Evolutionary conservation across 2,113 vertebrate genomes (phyloP).

Genomic region (Rhynchomys soricoides): DNA sequence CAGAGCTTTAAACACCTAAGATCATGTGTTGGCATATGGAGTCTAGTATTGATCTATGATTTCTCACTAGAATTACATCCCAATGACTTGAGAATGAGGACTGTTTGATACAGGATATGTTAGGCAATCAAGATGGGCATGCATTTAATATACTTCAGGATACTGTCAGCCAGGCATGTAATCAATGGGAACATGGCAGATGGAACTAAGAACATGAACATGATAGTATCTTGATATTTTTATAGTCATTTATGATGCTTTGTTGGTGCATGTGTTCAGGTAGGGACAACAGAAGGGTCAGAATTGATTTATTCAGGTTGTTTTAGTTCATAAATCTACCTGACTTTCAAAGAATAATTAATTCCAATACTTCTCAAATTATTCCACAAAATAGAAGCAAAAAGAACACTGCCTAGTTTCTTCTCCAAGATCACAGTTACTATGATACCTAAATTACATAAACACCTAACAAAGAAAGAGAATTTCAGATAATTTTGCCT

Average conservation of each 20-base stretch:
- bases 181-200: neutral
- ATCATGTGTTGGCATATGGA: neutral
- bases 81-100: neutral
- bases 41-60: too few relatives aligned
- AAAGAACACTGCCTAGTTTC: neutral
- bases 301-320: neutral
- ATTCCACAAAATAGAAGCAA: neutral
- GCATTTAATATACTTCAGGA: neutral
- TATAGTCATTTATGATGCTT: neutral
- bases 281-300: neutral
- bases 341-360: neutral
- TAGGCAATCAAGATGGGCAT: too few relatives aligned
- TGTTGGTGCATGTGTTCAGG: neutral
- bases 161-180: neutral
- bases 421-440: neutral
- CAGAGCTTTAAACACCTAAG: neutral
- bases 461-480: neutral
- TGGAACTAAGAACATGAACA: neutral
- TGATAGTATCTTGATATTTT: neutral
- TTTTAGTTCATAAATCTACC: neutral
- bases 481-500: neutral
- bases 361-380: neutral
- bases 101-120: neutral
- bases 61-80: neutral
- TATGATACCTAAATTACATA: neutral